A percentile compares a stretch with the other conserved stretches of the same genome.
Conservation (phyloP, 2,888 invertebrate genomes). For the Panorpa germanica region DNA sequence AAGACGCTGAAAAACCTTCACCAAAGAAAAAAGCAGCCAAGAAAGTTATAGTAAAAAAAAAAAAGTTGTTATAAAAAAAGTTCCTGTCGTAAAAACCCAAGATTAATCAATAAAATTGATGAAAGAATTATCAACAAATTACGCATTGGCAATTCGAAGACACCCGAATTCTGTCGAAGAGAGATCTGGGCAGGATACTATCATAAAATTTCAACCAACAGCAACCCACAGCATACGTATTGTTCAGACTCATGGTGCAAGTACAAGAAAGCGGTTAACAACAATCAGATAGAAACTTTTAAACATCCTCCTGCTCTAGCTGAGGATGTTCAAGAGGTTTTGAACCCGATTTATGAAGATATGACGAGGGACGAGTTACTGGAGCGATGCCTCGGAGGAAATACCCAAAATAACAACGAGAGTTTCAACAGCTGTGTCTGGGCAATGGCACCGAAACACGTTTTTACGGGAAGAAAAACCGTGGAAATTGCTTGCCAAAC, state of each 20-base stretch:
- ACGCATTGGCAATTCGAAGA: too few species aligned
- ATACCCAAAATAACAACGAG: constrained; percentile 10
- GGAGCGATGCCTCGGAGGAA: too few species aligned
- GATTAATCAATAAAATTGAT: too few species aligned
- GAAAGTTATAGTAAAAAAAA: too few species aligned
- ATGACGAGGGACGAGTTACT: constrained; percentile 9
- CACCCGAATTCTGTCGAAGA: too few species aligned
- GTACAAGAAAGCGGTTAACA: constrained; percentile 10
- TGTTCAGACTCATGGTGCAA: constrained; percentile 14
- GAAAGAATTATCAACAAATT: too few species aligned
- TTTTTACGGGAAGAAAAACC: constrained; percentile 12
- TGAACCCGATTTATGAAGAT: constrained; percentile 7
- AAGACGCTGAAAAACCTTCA: too few species aligned
- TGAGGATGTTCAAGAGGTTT: too few species aligned
- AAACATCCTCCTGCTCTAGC: too few species aligned
- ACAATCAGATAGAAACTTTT: constrained; percentile 4
- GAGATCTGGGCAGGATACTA: constrained; percentile 13
- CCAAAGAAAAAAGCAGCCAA: too few species aligned
- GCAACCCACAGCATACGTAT: constrained; percentile 12
- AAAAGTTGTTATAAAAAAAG: too few species aligned
- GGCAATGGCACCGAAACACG: constrained; percentile 14
- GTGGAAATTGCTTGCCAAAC: constrained; percentile 12
- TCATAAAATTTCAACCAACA: constrained; percentile 12
- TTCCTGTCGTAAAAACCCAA: too few species aligned
- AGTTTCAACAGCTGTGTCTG: constrained; percentile 8